Evolutionary conservation across 2,113 vertebrate genomes (phyloP).

Genomic region (Malaclemys terrapin): DNA sequence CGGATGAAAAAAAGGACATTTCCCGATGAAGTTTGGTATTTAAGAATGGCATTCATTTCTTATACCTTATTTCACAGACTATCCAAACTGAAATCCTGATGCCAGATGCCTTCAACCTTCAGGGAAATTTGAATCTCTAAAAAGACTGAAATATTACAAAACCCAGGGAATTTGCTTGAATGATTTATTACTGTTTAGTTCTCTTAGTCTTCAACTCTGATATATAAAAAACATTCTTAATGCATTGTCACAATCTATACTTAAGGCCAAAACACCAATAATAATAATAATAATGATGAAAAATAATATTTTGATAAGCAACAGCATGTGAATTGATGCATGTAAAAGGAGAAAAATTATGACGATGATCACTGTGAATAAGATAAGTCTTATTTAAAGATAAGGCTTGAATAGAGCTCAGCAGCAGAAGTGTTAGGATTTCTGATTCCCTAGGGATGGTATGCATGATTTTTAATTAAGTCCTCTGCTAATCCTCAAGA

Average conservation of each 20-base stretch:
- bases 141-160: background rate
- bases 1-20: background rate
- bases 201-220: background rate
- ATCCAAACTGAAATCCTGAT: background rate
- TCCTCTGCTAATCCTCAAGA: slow-evolving; percentile 51
- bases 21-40: slow-evolving; percentile 9
- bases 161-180: background rate
- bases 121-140: background rate
- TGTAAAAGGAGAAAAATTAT: background rate
- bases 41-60: background rate
- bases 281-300: background rate
- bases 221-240: background rate
- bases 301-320: slow-evolving; percentile 21
- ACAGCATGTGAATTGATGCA: background rate
- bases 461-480: slow-evolving; percentile 61
- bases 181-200: background rate
- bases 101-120: background rate
- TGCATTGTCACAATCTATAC: slow-evolving; percentile 4
- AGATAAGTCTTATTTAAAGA: slow-evolving; percentile 35
- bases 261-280: background rate
- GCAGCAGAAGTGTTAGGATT: slow-evolving; percentile 40
- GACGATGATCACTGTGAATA: slow-evolving; percentile 10
- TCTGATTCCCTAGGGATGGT: slow-evolving; percentile 63
- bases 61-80: background rate
- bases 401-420: slow-evolving; percentile 35